These are phyloP conservation scores for Paradisaea rubra DNA, from an alignment of 2,113 vertebrate species.

Conservation along the genomic window DNA sequence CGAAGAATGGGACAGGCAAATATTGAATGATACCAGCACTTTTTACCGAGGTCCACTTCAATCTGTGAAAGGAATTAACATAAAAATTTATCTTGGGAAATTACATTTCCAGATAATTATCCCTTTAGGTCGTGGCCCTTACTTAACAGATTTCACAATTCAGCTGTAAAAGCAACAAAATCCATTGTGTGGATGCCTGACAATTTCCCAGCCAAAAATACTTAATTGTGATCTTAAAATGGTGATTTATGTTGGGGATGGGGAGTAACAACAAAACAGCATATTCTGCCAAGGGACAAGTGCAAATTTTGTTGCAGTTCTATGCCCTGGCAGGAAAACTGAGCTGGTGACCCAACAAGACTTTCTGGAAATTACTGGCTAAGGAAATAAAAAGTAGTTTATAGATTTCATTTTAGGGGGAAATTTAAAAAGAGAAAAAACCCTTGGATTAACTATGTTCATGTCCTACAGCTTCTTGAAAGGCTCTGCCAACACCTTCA, in stretches of 20 bases:
- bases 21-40: slow-evolving; percentile 88
- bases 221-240: not conserved
- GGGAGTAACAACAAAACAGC: not conserved
- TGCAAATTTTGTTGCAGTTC: not conserved
- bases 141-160: not conserved
- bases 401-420: not conserved
- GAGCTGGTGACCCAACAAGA: not conserved
- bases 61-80: slow-evolving; percentile 67
- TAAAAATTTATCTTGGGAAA: not conserved
- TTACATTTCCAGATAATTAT: not conserved
- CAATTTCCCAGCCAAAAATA: not conserved
- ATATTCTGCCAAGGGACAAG: not conserved
- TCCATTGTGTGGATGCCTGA: not conserved
- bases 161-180: not conserved
- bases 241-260: not conserved
- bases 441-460: not conserved
- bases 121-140: not conserved
- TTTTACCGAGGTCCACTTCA: slow-evolving; percentile 84
- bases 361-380: not conserved
- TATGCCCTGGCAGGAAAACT: not conserved
- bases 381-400: not conserved
- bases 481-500: not conserved
- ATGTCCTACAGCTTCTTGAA: not conserved
- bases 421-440: not conserved
- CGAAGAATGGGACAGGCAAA: slow-evolving; percentile 86